Conservation (phyloP, 2,888 invertebrate genomes). For the Cataglyphis altisquamis region DNA sequence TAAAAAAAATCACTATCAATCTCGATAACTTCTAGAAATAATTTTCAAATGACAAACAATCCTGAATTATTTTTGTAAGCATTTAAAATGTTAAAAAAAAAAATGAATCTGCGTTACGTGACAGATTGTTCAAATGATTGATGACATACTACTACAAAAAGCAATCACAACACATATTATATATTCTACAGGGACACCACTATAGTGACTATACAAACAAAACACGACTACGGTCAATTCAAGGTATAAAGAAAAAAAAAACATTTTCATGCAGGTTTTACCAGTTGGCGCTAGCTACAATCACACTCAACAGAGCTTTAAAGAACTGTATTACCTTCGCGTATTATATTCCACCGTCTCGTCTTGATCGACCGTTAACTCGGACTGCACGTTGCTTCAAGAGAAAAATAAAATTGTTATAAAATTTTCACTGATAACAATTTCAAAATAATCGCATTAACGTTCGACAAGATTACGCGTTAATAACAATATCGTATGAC, state of each 20-base stretch:
- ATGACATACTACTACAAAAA: neutral
- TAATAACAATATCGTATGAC: neutral
- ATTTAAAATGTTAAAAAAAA: neutral
- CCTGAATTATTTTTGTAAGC: neutral
- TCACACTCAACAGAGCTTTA: constrained; percentile 57
- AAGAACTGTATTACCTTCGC: constrained; percentile 84
- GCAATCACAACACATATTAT: neutral
- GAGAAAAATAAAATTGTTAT: constrained; percentile 76
- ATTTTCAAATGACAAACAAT: neutral
- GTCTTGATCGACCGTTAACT: constrained; percentile 81
- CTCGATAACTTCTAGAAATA: neutral
- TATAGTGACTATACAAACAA: constrained; percentile 24
- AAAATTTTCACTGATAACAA: neutral
- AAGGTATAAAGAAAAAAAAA: constrained; percentile 16
- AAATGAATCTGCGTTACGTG: neutral
- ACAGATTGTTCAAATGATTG: neutral
- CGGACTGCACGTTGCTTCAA: constrained; percentile 81
- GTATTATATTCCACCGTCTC: constrained; percentile 80
- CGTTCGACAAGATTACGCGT: neutral
- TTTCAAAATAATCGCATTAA: neutral
- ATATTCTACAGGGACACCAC: neutral
- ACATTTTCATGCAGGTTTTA: constrained; percentile 41
- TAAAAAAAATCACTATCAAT: too few species aligned
- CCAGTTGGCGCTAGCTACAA: constrained; percentile 80
- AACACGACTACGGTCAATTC: constrained; percentile 1